Base-by-base conservation (phyloP, 92 coral and sea anemone genomes). In the Actinostola sp. region DNA sequence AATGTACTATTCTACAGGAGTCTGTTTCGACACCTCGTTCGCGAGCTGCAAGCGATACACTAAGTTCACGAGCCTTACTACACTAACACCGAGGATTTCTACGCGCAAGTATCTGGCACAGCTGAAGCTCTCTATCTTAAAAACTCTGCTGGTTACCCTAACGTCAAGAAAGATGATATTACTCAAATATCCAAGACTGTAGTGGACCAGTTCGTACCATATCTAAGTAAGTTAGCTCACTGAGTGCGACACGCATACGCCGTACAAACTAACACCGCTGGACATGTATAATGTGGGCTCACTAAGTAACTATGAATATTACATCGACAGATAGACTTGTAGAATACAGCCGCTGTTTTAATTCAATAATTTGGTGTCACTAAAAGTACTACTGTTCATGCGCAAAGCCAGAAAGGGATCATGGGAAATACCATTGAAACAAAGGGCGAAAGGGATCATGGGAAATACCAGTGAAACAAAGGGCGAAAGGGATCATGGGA, bases 1-100 rank as follows among this genome's bases (percentile, higher is more conserved):
- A 70, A 89, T 89, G 93, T 84, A 89, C 65, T 89, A 89, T 43
- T 86, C 90, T 11, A n/a, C 56, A 53, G 88, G 88, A 12, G 35
- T 83, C 25, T 61, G 79, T 62, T 83, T 69, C 26, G 88, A 83
- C 28, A 70, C 39, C 12, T 62, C 88, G 10, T 78, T 65, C 41
- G 84, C 75, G 4, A 83, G 84, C 24, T 83, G 88, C 60, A 48
- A 53, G 12, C 51, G 88, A 33, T 55, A 50, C 25, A 51, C 49
- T 27, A 77, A 63, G 62, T 46, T 77, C n/a, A n/a, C n/a, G n/a
- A n/a, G n/a, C n/a, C n/a, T n/a, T n/a, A n/a, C n/a, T n/a, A n/a
- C n/a, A 5, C 0, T 23, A n/a, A n/a, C n/a, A n/a, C n/a, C n/a
- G 79, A 71, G 20, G 30, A 30, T 13, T 71, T 83, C 11, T 9